phyloP scores from a whole-genome alignment of 2,113 vertebrate genomes.

The Gasterosteus aculeatus region DNA sequence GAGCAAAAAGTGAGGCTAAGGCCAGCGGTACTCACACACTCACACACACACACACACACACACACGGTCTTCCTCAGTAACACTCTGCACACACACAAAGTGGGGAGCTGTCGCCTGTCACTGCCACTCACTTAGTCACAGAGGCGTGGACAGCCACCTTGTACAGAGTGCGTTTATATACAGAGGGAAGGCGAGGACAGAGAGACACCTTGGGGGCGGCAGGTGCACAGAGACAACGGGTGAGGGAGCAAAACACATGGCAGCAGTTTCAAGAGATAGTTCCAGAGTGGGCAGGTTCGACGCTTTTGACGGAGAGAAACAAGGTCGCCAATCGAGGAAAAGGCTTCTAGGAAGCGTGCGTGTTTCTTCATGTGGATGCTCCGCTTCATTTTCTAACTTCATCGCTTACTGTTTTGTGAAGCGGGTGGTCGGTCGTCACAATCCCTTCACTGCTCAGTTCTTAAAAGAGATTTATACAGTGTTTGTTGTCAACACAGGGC shows the following conservation, averaged over 20 bases:
- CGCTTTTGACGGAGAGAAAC: constrained; percentile 5
- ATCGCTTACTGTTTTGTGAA: neutral
- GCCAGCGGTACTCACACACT: constrained; percentile 16
- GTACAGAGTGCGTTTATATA: constrained; percentile 36
- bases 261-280: neutral
- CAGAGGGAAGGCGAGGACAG: constrained; percentile 42
- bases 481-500: neutral
- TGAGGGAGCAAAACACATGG: constrained; percentile 21
- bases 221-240: neutral
- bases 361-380: neutral
- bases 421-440: neutral
- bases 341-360: neutral
- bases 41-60: constrained; percentile 9
- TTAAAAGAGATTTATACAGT: neutral
- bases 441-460: neutral
- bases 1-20: constrained; percentile 58
- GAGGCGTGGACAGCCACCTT: constrained; percentile 63
- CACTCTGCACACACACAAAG: constrained; percentile 17
- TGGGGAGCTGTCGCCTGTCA: constrained; percentile 55
- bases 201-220: constrained; percentile 13
- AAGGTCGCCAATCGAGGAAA: neutral
- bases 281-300: neutral
- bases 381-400: neutral
- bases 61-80: neutral
- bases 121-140: constrained; percentile 66